Conservation (phyloP, 2,113 vertebrate species). For the Mustelus asterias region DNA sequence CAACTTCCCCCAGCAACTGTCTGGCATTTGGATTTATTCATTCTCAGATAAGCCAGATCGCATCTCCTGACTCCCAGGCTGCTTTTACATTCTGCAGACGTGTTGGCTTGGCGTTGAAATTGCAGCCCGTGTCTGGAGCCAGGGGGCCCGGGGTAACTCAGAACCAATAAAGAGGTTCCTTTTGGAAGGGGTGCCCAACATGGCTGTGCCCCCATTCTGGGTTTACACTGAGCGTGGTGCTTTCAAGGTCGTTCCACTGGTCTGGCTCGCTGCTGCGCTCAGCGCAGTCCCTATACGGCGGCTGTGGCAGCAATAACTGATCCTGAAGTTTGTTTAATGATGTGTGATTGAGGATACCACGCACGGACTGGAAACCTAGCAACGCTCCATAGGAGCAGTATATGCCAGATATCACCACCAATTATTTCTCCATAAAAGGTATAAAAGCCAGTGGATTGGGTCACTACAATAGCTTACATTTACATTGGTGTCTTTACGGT, state of each 20-base stretch:
- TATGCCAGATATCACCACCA: background rate
- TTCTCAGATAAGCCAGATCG: background rate
- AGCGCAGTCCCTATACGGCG: background rate
- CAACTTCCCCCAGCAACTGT: background rate
- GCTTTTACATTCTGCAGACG: background rate
- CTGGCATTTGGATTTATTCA: background rate
- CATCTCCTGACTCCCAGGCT: background rate
- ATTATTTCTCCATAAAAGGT: background rate
- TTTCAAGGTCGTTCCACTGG: background rate
- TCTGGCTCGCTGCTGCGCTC: background rate
- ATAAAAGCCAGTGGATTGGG: background rate
- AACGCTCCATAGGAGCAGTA: background rate
- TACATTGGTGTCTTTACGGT: background rate
- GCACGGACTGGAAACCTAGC: background rate
- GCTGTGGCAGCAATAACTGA: background rate
- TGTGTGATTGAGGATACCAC: background rate
- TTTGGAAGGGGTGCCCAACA: background rate
- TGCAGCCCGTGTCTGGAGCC: background rate
- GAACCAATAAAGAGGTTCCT: background rate
- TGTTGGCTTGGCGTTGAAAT: background rate
- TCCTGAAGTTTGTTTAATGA: background rate
- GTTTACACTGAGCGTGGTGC: background rate
- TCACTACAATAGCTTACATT: background rate
- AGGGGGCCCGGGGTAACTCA: background rate
- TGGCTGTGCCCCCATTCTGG: background rate